Conservation (phyloP, 2,888 invertebrate species). For the Steinernema scapterisci region DNA sequence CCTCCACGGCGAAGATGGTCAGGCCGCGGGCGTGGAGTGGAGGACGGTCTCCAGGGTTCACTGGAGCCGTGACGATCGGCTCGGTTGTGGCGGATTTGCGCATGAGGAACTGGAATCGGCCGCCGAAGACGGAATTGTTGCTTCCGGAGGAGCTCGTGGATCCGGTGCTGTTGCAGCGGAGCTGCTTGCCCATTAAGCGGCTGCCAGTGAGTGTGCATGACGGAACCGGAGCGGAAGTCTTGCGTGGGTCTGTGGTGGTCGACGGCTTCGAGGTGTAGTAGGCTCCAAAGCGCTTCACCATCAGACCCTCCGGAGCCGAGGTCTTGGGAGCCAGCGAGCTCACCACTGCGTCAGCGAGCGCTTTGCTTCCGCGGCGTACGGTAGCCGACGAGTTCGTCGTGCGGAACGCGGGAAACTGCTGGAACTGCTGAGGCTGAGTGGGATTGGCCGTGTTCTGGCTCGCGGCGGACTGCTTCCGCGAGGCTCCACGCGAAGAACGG, state of each 20-base stretch:
- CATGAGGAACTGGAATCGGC: constrained; percentile 24
- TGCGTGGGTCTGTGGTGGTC: not conserved
- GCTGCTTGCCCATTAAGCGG: not conserved
- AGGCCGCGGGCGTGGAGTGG: constrained; percentile 35
- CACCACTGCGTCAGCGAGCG: too few species aligned
- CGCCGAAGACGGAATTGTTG: constrained; percentile 9
- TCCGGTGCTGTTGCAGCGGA: constrained; percentile 22
- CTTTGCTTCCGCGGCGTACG: not conserved
- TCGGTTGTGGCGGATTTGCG: not conserved
- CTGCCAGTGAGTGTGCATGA: not conserved
- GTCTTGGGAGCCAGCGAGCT: not conserved
- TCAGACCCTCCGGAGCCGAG: not conserved
- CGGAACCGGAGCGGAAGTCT: not conserved
- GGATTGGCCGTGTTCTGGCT: not conserved
- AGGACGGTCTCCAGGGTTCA: not conserved
- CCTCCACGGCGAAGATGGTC: constrained; percentile 49
- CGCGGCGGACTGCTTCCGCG: not conserved
- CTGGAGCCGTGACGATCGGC: too few species aligned
- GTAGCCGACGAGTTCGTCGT: not conserved
- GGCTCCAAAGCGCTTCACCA: not conserved
- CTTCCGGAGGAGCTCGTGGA: constrained; percentile 1
- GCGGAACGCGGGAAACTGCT: not conserved
- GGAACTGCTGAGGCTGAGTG: too few species aligned
- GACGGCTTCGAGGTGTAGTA: not conserved
- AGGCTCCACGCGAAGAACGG: not conserved